Percentiles rank a stretch among this genome's conserved stretches.
These are phyloP conservation scores for Mamestra brassicae DNA, from an alignment of 2,888 invertebrate species.

Conservation along the genomic window DNA sequence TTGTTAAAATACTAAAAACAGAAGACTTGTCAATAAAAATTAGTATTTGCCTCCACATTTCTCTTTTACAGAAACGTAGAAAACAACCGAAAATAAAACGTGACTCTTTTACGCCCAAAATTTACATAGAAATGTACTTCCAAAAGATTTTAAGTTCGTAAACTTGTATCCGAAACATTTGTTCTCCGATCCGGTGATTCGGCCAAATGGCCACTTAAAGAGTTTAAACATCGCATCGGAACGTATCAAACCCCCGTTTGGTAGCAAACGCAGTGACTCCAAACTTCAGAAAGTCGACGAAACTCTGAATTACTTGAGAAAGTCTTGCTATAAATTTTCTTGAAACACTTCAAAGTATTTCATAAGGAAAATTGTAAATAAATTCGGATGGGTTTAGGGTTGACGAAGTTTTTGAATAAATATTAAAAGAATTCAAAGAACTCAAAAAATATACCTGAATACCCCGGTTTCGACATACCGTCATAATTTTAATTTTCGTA, in stretches of 20 bases:
- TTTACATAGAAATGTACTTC: constrained; percentile 30
- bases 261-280: constrained; percentile 62
- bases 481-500: neutral
- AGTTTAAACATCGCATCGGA: constrained; percentile 65
- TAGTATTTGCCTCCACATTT: neutral
- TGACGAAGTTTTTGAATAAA: constrained; percentile 36
- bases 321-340: constrained; percentile 82
- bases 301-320: constrained; percentile 80
- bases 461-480: neutral
- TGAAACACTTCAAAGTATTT: constrained; percentile 82
- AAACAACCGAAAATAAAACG: constrained; percentile 29
- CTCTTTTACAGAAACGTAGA: neutral
- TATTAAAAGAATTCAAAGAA: neutral
- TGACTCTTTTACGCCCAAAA: constrained; percentile 23
- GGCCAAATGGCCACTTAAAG: constrained; percentile 55
- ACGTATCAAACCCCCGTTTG: constrained; percentile 67
- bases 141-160: constrained; percentile 42
- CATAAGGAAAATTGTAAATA: constrained; percentile 85
- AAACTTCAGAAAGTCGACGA: constrained; percentile 61
- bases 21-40: neutral
- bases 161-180: constrained; percentile 56
- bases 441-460: neutral
- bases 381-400: constrained; percentile 71
- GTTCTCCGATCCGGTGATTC: constrained; percentile 36
- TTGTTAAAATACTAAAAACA: neutral